Conservation (phyloP, 37 sponge, comb jelly and placozoan species). For the Halisarca cf. caerulea region DNA sequence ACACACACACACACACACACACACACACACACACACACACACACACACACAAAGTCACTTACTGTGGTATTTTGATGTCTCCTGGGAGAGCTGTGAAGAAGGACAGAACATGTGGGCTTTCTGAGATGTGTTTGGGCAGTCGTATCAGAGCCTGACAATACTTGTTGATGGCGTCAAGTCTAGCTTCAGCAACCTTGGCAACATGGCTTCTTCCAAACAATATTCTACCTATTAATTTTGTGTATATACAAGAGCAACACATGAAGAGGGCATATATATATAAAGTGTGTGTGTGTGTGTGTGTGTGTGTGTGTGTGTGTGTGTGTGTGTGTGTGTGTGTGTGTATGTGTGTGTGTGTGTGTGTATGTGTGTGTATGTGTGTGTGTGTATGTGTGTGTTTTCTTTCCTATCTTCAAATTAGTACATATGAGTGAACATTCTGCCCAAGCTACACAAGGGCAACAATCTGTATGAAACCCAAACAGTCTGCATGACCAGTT, state of each 20-base stretch:
- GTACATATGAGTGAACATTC: too few species aligned
- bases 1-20: too few species aligned
- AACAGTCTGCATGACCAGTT: too few species aligned
- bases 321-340: neutral
- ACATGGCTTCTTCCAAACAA: slow-evolving; percentile 81
- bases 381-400: neutral
- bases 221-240: slow-evolving; percentile 63
- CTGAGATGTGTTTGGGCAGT: slow-evolving; percentile 52
- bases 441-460: too few species aligned
- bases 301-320: too few species aligned
- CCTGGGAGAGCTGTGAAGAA: slow-evolving; percentile 67
- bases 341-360: neutral
- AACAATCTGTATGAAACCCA: too few species aligned
- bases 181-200: slow-evolving; percentile 78
- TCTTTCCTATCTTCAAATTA: too few species aligned
- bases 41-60: neutral
- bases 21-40: slow-evolving; percentile 14
- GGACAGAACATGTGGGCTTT: slow-evolving; percentile 57
- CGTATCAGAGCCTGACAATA: slow-evolving; percentile 75
- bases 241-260: too few species aligned
- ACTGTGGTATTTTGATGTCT: slow-evolving; percentile 67
- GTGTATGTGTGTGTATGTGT: neutral
- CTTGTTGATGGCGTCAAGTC: slow-evolving; percentile 68
- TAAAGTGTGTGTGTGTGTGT: too few species aligned
- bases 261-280: too few species aligned